phyloP scores from a whole-genome alignment of 1,140 invertebrate genomes.

The Anthonomus grandis region DNA sequence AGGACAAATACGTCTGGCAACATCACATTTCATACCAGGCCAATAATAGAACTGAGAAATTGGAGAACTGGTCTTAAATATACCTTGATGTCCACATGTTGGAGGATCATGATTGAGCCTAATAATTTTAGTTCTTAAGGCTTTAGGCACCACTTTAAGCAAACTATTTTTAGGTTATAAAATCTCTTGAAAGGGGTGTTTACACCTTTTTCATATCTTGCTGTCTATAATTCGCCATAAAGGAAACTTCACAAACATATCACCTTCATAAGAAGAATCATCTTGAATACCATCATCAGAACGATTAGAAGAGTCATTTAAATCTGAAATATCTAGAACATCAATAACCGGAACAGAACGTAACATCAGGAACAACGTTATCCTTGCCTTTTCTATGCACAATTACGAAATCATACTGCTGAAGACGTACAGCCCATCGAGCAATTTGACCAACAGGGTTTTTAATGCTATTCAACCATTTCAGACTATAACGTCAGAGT shows the following conservation, averaged over 20 bases:
- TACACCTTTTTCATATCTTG: conserved; percentile 19
- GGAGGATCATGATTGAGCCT: conserved; percentile 6
- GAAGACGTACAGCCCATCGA: conserved; percentile 48
- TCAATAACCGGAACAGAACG: conserved; percentile 17
- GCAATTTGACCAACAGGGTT: conserved; percentile 48
- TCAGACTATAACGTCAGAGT: conserved; percentile 52
- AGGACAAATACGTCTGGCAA: conserved; percentile 26
- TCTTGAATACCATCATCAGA: conserved; percentile 9
- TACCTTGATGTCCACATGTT: conserved; percentile 30
- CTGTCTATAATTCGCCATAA: conserved; percentile 17
- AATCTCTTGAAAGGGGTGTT: background rate
- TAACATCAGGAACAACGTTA: conserved; percentile 23
- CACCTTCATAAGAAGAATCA: conserved; percentile 7
- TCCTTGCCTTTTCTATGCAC: conserved; percentile 45
- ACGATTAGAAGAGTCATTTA: background rate
- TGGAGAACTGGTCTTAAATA: conserved; percentile 36
- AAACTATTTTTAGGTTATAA: conserved; percentile 2
- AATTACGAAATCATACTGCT: conserved; percentile 48
- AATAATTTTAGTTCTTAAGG: conserved; percentile 10
- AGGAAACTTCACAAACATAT: conserved; percentile 20
- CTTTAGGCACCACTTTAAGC: conserved; percentile 25
- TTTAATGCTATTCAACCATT: conserved; percentile 49
- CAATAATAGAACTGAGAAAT: conserved; percentile 36
- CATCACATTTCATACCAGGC: conserved; percentile 36
- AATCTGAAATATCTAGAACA: background rate